Evolutionary conservation across 2,797 vertebrate species (phyloP).

Genomic region (Anomalospiza imberbis): DNA sequence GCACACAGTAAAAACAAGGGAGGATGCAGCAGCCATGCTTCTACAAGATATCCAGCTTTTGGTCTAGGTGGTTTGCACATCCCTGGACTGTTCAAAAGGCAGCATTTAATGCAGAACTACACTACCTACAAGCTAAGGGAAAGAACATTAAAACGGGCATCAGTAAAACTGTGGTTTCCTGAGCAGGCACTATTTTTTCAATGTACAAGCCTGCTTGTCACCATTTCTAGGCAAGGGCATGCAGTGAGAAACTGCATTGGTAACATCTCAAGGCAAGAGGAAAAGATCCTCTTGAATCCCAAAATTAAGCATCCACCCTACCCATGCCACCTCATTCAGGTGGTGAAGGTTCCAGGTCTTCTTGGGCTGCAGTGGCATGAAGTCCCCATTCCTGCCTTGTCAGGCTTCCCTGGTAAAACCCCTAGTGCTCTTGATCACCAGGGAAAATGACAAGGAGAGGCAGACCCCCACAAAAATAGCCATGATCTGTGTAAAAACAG

Average conservation of each 20-base stretch:
- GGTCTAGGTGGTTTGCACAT: not conserved
- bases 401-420: not conserved
- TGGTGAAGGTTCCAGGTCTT: not conserved
- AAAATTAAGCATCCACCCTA: not conserved
- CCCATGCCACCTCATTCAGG: fast-evolving
- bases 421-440: not conserved
- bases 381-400: fast-evolving
- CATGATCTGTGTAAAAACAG: not conserved
- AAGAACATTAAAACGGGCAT: not conserved
- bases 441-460: not conserved
- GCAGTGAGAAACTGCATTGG: not conserved
- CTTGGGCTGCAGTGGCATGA: not conserved
- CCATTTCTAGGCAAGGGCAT: not conserved
- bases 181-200: not conserved
- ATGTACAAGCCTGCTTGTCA: not conserved
- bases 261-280: not conserved
- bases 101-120: not conserved
- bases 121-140: not conserved
- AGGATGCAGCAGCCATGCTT: not conserved
- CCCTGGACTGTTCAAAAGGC: not conserved
- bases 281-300: not conserved
- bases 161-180: not conserved
- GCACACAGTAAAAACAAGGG: not conserved
- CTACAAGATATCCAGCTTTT: not conserved
- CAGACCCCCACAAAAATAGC: not conserved